These are phyloP conservation scores for Clunio marinus DNA, from an alignment of 2,888 invertebrate species.

Conservation along the genomic window DNA sequence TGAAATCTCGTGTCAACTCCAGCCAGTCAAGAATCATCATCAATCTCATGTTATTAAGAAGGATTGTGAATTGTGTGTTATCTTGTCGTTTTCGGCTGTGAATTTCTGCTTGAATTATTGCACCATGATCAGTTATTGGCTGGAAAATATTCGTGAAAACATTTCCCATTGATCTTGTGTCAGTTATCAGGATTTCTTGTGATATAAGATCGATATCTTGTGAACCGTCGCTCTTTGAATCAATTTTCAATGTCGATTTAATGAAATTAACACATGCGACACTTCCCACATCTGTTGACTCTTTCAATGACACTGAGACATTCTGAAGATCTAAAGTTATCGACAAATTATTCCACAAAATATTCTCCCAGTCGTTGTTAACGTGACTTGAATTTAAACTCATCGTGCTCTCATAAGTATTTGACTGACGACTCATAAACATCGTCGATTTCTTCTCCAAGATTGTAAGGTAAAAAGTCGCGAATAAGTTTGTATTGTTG, in stretches of 20 bases:
- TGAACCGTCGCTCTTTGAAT: slow-evolving; percentile 80
- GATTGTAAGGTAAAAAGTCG: slow-evolving; percentile 82
- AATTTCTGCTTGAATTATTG: slow-evolving; percentile 65
- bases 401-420: slow-evolving; percentile 30
- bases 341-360: slow-evolving; percentile 73
- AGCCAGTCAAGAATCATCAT: slow-evolving; percentile 94
- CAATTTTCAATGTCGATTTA: slow-evolving; percentile 78
- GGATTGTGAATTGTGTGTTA: slow-evolving; percentile 74
- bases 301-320: slow-evolving; percentile 69
- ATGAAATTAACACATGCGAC: slow-evolving; percentile 89
- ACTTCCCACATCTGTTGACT: slow-evolving; percentile 45
- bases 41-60: slow-evolving; percentile 90
- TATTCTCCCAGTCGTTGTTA: slow-evolving; percentile 44
- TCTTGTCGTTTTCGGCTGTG: slow-evolving; percentile 67
- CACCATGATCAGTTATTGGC: slow-evolving; percentile 55
- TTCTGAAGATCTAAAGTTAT: slow-evolving; percentile 79
- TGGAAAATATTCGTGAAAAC: slow-evolving; percentile 85
- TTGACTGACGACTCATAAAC: slow-evolving; percentile 47
- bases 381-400: slow-evolving; percentile 24
- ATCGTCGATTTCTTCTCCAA: slow-evolving; percentile 78
- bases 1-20: slow-evolving; percentile 75
- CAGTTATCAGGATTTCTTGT: slow-evolving; percentile 56
- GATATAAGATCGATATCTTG: slow-evolving; percentile 92
- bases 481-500: slow-evolving; percentile 82
- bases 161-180: slow-evolving; percentile 55